Percentiles rank a stretch among this genome's conserved stretches.
These are phyloP conservation scores for Tromatobia lineatoria DNA, from an alignment of 2,888 invertebrate species.

Conservation along the genomic window DNA sequence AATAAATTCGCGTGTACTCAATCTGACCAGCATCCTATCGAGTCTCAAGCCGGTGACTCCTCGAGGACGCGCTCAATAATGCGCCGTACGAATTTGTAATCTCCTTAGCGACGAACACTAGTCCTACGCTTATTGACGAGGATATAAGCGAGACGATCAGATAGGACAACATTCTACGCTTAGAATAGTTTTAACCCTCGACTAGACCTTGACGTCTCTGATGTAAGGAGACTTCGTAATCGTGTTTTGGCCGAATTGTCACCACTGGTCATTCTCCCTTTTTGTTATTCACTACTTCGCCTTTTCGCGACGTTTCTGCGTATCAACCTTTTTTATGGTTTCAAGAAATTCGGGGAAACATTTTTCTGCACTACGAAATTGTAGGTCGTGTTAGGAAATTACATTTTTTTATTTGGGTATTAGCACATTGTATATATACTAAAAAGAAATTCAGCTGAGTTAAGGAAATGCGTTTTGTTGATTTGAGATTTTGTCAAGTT, in stretches of 20 bases:
- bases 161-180: neutral
- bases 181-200: slow-evolving; percentile 6
- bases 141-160: neutral
- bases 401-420: too few relatives aligned
- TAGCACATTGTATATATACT: too few relatives aligned
- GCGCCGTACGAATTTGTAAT: slow-evolving; percentile 15
- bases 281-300: neutral
- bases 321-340: neutral
- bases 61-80: slow-evolving; percentile 19
- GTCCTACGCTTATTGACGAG: neutral
- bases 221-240: slow-evolving; percentile 49
- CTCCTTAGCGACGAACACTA: neutral
- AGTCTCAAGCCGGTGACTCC: neutral
- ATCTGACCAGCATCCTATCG: slow-evolving; percentile 78
- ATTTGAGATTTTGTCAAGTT: too few relatives aligned
- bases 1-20: slow-evolving; percentile 80
- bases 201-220: neutral
- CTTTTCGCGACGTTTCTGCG: neutral
- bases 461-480: too few relatives aligned
- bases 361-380: too few relatives aligned
- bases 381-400: too few relatives aligned
- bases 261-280: neutral
- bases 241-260: neutral
- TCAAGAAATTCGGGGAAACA: neutral
- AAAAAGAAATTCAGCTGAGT: too few relatives aligned